These are phyloP conservation scores for Crocodylus rhombifer DNA, from an alignment of 2,797 vertebrate species.

Conservation along the genomic window DNA sequence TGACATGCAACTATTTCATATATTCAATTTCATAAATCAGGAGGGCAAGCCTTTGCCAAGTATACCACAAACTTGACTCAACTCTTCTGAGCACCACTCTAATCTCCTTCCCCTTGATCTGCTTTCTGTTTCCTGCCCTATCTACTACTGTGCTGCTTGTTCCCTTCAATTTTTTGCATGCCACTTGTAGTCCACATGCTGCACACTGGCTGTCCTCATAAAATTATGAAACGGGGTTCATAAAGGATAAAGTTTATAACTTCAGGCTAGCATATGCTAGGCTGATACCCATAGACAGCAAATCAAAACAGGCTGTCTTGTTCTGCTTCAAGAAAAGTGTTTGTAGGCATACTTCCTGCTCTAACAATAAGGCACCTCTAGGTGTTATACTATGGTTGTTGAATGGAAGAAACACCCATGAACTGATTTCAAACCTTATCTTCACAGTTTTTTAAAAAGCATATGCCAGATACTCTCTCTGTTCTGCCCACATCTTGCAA, in stretches of 20 bases:
- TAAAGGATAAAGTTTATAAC: neutral
- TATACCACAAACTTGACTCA: no score
- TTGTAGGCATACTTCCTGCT: accelerated
- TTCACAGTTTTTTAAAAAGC: neutral
- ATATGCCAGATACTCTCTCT: neutral
- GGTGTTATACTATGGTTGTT: neutral
- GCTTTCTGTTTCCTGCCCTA: no score
- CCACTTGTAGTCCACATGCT: no score
- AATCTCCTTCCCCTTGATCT: no score
- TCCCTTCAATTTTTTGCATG: no score
- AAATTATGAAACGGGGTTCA: no score
- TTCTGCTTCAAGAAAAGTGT: neutral
- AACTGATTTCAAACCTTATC: neutral
- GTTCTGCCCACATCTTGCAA: neutral
- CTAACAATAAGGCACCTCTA: neutral
- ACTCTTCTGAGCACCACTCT: no score
- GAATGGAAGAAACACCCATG: neutral
- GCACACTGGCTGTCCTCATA: no score
- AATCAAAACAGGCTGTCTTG: neutral
- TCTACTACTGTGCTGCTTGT: no score
- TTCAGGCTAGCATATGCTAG: neutral
- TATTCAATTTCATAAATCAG: no score
- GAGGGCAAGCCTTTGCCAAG: no score
- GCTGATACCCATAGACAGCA: neutral
- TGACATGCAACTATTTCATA: no score